Evolutionary conservation across 2,113 vertebrate genomes (phyloP), one percentile per base, ranked within the genome.

Genomic region (Cinclus cinclus): DNA sequence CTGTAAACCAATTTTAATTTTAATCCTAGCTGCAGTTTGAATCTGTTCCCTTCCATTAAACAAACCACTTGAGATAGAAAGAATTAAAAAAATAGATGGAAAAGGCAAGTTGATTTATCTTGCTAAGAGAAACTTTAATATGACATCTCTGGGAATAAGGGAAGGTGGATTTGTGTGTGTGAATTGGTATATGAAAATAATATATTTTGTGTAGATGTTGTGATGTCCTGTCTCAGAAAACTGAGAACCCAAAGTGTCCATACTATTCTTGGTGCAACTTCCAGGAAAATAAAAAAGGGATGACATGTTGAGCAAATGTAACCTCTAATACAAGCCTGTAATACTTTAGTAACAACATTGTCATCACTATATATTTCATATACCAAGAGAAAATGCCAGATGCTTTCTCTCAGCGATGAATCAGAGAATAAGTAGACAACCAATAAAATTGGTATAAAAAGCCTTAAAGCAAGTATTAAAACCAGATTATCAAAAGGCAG

Each of bases 401-500:
- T 39, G 33, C 76, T 93, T 42, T 24, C 9, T 56, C 60, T 70
- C 44, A 52, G 8, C 12, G 1, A 86, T 33, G 59, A 92, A 83
- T 21, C 21, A 83, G 15, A 67, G 23, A 77, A 67, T 80, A 80
- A 77, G 35, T 3, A 80, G 59, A 58, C 13, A 93, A 69, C 44
- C 28, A 90, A 91, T 53, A 62, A 69, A 71, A 73, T 7, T 74
- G 20, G 27, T 90, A 94, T 86, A 63, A 90, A 92, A 92, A 90
- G 13, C 23, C 23, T 84, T 59, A 91, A 92, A 82, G 35, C 33
- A 90, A 86, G 70, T 77, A 55, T 73, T 87, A 90, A 90, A 75
- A 28, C 3, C 21, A 75, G 27, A 44, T 50, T 92, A 82, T 60
- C 11, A 50, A 93, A 91, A 82, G 20, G 10, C 27, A 89, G 39